Percentiles rank a stretch among this genome's conserved stretches.
These are phyloP conservation scores for Chaetodon auriga DNA, from an alignment of 2,113 vertebrate genomes.

Conservation along the genomic window DNA sequence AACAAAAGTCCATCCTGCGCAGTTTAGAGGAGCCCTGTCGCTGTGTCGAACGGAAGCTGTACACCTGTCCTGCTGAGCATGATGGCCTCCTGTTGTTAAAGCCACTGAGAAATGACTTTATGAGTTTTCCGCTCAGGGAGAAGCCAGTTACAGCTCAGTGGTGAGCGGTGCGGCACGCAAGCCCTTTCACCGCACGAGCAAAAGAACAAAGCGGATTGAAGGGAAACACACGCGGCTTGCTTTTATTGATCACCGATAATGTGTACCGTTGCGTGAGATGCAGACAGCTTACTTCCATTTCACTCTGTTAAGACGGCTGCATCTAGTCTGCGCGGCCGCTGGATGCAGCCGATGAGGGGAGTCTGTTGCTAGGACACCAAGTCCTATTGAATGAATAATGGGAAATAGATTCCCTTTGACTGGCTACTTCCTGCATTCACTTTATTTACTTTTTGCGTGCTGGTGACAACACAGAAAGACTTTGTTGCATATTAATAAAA, in stretches of 20 bases:
- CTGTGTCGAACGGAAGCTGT: conserved; percentile 43
- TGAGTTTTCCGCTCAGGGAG: conserved; percentile 16
- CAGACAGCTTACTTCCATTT: conserved; percentile 41
- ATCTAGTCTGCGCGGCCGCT: conserved; percentile 32
- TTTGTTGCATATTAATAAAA: conserved; percentile 43
- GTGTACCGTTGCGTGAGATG: conserved; percentile 14
- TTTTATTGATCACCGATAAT: conserved; percentile 62
- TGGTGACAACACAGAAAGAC: conserved; percentile 25
- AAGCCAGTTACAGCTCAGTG: conserved; percentile 22
- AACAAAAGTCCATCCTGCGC: conserved; percentile 17
- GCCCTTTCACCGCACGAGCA: neutral
- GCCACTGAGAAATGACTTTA: conserved; percentile 56
- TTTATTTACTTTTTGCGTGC: conserved; percentile 32
- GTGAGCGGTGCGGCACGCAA: neutral
- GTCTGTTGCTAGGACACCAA: conserved; percentile 75
- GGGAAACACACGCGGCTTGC: conserved; percentile 4
- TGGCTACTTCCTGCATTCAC: conserved; percentile 41
- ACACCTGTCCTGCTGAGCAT: conserved; percentile 49
- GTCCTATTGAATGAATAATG: conserved; percentile 52
- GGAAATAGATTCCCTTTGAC: conserved; percentile 56
- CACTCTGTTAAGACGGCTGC: conserved; percentile 37
- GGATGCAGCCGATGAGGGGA: conserved; percentile 48
- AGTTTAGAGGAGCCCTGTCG: conserved; percentile 47
- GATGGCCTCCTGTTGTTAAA: conserved; percentile 58
- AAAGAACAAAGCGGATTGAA: conserved; percentile 23